phyloP scores from a whole-genome alignment of 2,113 vertebrate genomes.

The Ursus arctos region DNA sequence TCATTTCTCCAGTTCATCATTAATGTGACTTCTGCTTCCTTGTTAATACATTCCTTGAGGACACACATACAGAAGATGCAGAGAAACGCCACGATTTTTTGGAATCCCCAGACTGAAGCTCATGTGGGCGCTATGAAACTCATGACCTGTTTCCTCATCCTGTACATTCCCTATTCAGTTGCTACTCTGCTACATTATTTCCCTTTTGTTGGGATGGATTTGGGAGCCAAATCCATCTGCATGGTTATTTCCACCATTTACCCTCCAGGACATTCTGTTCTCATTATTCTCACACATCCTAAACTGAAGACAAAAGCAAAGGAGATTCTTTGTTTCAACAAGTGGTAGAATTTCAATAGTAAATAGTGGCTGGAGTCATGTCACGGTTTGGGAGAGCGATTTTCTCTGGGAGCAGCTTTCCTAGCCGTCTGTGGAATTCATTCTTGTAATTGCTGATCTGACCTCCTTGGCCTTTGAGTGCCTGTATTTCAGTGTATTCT shows the following conservation, averaged over 20 bases:
- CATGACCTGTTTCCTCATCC: conserved; percentile 78
- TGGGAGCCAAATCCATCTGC: not conserved
- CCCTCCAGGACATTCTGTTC: conserved; percentile 68
- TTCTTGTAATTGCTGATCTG: conserved; percentile 12
- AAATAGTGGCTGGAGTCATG: not conserved
- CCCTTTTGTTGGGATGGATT: not conserved
- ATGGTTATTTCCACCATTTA: not conserved
- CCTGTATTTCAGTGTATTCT: not conserved
- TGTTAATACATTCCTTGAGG: conserved; percentile 78
- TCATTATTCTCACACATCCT: conserved; percentile 76
- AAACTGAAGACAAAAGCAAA: conserved; percentile 75
- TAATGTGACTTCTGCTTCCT: conserved; percentile 74
- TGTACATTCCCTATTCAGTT: conserved; percentile 56
- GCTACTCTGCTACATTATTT: not conserved
- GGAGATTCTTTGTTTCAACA: conserved; percentile 65
- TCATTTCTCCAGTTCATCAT: conserved; percentile 74
- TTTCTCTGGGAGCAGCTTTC: not conserved
- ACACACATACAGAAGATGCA: conserved; percentile 74
- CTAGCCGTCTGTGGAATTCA: not conserved
- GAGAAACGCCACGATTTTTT: conserved; percentile 34
- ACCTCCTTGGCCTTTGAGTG: not conserved
- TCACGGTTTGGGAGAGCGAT: not conserved
- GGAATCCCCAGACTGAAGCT: conserved; percentile 73
- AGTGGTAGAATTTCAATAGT: not conserved
- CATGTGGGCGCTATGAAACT: conserved; percentile 72